A percentile compares a stretch with the other conserved stretches of the same genome.
phyloP scores from a whole-genome alignment of 2,113 vertebrate species.

The Lasiurus borealis region DNA sequence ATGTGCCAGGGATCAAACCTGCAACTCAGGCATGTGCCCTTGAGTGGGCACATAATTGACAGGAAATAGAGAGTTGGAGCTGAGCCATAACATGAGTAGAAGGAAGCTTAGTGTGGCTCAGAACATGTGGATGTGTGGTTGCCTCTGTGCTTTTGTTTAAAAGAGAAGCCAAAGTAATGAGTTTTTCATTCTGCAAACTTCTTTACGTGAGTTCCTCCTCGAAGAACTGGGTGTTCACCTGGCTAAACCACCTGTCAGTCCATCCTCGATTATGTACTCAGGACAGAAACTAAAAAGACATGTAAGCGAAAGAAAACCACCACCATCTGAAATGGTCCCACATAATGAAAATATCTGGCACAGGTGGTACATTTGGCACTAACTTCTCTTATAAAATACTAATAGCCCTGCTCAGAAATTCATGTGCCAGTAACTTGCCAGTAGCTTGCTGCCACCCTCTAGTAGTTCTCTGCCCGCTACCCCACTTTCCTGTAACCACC shows the following conservation, averaged over 20 bases:
- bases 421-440: too few species aligned
- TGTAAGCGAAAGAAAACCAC: neutral
- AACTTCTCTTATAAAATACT: neutral
- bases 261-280: neutral
- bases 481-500: too few species aligned
- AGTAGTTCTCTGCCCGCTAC: too few species aligned
- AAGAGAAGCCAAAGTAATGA: neutral
- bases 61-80: slow-evolving; percentile 3
- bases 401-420: too few species aligned
- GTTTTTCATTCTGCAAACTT: neutral
- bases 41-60: neutral
- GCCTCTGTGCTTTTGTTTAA: neutral
- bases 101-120: neutral
- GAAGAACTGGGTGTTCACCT: neutral
- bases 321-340: neutral
- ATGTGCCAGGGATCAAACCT: too few species aligned
- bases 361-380: neutral
- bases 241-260: neutral
- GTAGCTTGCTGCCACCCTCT: too few species aligned
- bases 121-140: neutral
- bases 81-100: neutral
- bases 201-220: neutral
- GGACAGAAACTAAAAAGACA: neutral
- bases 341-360: neutral
- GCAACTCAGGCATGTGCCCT: too few species aligned